phyloP scores from a whole-genome alignment of 1,140 invertebrate species.

The Potamilus streckersoni region DNA sequence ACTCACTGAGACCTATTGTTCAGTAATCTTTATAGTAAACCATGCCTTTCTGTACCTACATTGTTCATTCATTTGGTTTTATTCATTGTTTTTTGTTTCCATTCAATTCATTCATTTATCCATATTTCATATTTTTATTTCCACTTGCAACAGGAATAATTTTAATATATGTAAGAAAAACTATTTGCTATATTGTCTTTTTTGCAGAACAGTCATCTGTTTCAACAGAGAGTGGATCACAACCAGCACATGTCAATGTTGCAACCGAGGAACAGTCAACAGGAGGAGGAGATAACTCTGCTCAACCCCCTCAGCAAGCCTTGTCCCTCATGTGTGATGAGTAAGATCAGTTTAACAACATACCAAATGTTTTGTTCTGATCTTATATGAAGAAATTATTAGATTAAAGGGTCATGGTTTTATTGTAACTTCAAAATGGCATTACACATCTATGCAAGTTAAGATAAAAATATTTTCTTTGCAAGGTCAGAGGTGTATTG shows the following conservation, averaged over 20 bases:
- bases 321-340: constrained; percentile 92
- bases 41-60: too few relatives aligned
- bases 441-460: not conserved
- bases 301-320: constrained; percentile 68
- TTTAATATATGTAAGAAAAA: too few relatives aligned
- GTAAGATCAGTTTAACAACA: constrained; percentile 68
- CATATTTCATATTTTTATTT: too few relatives aligned
- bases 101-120: too few relatives aligned
- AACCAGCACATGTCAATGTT: not conserved
- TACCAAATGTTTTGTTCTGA: not conserved
- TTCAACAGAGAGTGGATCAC: not conserved
- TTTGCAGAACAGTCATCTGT: too few relatives aligned
- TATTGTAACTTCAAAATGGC: not conserved
- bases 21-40: too few relatives aligned
- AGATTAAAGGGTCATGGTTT: not conserved
- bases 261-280: constrained; percentile 50
- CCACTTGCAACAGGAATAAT: too few relatives aligned
- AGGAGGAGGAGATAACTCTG: constrained; percentile 49
- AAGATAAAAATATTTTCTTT: not conserved
- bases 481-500: too few relatives aligned
- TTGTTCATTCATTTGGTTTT: too few relatives aligned
- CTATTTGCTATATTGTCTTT: too few relatives aligned
- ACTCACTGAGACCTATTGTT: too few relatives aligned
- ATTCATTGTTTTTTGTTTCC: too few relatives aligned
- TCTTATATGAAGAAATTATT: not conserved